Evolutionary conservation across 2,797 vertebrate species (phyloP).

Genomic region (Enteromius trimaculatus): DNA sequence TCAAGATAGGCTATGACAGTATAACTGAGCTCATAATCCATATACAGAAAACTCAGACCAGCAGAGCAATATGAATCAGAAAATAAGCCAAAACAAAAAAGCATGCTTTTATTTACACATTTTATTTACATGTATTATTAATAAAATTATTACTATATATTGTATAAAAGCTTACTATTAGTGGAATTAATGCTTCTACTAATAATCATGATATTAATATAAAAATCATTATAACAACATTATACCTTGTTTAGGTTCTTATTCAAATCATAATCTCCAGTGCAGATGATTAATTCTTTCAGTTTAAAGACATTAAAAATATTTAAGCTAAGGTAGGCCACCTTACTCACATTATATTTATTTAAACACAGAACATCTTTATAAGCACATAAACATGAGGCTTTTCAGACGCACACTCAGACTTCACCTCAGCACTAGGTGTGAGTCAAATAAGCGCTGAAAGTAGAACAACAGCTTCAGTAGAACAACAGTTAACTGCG

Average conservation of each 20-base stretch:
- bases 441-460: too few species aligned
- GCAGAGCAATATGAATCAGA: background rate
- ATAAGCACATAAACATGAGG: background rate
- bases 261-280: background rate
- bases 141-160: background rate
- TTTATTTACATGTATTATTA: background rate
- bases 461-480: background rate
- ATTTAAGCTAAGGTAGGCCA: background rate
- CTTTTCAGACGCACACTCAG: too few species aligned
- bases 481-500: background rate
- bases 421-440: background rate
- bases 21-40: constrained; percentile 37
- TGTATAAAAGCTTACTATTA: background rate
- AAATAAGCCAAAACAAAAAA: background rate
- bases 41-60: constrained; percentile 4
- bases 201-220: background rate
- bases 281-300: background rate
- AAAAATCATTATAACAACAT: background rate
- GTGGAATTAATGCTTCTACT: too few species aligned
- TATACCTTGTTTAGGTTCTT: background rate
- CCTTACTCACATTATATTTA: background rate
- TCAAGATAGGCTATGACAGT: constrained; percentile 16
- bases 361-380: background rate
- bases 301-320: background rate
- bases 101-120: background rate